These are phyloP conservation scores for Chamaetylas fuelleborni DNA, from an alignment of 2,113 vertebrate species.

Conservation along the genomic window DNA sequence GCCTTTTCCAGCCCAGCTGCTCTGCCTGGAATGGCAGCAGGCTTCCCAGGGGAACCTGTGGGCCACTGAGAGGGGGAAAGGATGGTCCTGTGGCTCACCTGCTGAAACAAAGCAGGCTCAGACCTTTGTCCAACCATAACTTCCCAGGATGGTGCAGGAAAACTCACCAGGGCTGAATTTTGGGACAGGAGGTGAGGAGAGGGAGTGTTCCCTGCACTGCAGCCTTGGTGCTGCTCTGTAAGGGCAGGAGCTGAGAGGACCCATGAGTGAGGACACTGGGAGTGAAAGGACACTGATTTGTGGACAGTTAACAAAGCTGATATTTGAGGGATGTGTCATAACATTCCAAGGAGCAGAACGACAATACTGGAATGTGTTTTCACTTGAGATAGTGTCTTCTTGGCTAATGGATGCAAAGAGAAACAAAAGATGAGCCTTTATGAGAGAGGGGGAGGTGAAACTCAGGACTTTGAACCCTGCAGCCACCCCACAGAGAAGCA, in stretches of 20 bases:
- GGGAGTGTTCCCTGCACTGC: neutral
- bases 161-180: neutral
- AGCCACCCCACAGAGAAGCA: neutral
- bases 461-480: neutral
- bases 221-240: neutral
- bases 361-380: constrained; percentile 20
- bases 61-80: neutral
- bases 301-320: neutral
- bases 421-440: neutral
- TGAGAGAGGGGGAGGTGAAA: neutral
- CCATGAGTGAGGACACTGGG: neutral
- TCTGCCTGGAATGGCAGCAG: neutral
- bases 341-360: constrained; percentile 22
- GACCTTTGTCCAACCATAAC: neutral
- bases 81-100: neutral
- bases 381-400: constrained; percentile 31
- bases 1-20: neutral
- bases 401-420: neutral
- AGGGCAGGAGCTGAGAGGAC: neutral
- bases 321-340: neutral
- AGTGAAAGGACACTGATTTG: neutral
- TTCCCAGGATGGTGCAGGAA: neutral
- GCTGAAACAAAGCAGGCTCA: neutral
- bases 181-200: neutral
- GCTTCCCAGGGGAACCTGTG: neutral